Evolutionary conservation across 30 jellyfish, hydroid and myxozoan species (phyloP).

Genomic region (Chironex yamaguchii): DNA sequence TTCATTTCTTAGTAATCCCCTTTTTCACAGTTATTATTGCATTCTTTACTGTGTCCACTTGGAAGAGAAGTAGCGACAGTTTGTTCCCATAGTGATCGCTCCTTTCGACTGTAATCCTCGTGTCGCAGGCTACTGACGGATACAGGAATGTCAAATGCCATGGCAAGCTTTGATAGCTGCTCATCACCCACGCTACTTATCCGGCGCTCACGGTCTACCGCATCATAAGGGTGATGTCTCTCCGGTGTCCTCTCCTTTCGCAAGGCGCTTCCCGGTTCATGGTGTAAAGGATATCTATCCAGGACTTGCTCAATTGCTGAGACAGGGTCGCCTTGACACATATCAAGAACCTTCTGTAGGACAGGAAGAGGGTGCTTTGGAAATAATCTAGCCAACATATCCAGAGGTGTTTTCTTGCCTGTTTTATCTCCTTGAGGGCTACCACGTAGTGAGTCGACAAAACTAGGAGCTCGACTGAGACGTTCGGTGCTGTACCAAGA

Average conservation of each 20-base stretch:
- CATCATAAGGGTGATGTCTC: slow-evolving; percentile 7
- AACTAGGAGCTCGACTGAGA: slow-evolving; percentile 56
- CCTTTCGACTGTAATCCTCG: slow-evolving; percentile 38
- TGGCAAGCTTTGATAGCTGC: slow-evolving; percentile 90
- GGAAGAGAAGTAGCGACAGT: slow-evolving; percentile 22
- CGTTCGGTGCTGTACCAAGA: slow-evolving; percentile 72
- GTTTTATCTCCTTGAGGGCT: slow-evolving; percentile 57
- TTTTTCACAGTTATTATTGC: slow-evolving; percentile 50
- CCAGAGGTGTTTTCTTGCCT: slow-evolving; percentile 79
- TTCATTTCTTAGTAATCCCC: slow-evolving; percentile 53
- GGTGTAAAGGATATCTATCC: slow-evolving; percentile 84
- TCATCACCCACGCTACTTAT: slow-evolving; percentile 81
- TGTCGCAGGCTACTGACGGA: slow-evolving; percentile 57
- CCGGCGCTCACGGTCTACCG: slow-evolving; percentile 49
- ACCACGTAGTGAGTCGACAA: slow-evolving; percentile 52
- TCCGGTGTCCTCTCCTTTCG: slow-evolving; percentile 42
- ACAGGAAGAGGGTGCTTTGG: slow-evolving; percentile 82
- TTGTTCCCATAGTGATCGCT: slow-evolving; percentile 64
- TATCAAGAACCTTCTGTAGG: slow-evolving; percentile 72
- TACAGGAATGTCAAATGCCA: slow-evolving; percentile 94
- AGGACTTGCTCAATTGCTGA: slow-evolving; percentile 87
- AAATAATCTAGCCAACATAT: slow-evolving; percentile 87
- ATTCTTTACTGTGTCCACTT: slow-evolving; percentile 25
- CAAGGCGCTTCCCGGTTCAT: slow-evolving; percentile 59
- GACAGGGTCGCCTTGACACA: slow-evolving; percentile 94